Evolutionary conservation across 2,113 vertebrate species (phyloP).

Genomic region (Festucalex cinctus): DNA sequence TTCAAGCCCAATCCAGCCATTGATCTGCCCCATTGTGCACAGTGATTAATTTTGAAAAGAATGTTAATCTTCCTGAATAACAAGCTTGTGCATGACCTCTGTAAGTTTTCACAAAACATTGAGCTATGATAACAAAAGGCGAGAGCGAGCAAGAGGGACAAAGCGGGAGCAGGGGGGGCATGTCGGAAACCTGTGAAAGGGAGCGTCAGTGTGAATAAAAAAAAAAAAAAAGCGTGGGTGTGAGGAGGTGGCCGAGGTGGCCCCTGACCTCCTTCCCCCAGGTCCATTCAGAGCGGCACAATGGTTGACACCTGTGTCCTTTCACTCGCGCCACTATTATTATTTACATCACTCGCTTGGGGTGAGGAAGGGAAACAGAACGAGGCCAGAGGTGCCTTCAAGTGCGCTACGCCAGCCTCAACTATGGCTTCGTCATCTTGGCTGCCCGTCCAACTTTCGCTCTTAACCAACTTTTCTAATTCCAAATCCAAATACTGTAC

Average conservation of each 20-base stretch:
- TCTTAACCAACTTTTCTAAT: slow-evolving; percentile 54
- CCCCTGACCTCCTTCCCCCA: slow-evolving; percentile 59
- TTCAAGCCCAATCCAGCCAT: slow-evolving; percentile 15
- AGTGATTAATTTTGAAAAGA: slow-evolving; percentile 46
- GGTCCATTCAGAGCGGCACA: slow-evolving; percentile 69
- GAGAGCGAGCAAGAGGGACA: slow-evolving; percentile 22
- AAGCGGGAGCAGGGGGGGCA: neutral
- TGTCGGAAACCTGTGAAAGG: slow-evolving; percentile 47
- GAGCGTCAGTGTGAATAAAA: slow-evolving; percentile 54
- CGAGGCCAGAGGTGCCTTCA: slow-evolving; percentile 62
- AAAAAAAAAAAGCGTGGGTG: slow-evolving; percentile 58
- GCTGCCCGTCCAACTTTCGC: slow-evolving; percentile 28
- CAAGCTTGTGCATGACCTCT: slow-evolving; percentile 47
- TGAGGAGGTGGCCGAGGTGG: slow-evolving; percentile 57
- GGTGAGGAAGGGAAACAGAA: slow-evolving; percentile 33
- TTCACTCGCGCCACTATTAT: slow-evolving; percentile 71
- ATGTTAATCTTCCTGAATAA: slow-evolving; percentile 52
- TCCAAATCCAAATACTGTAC: slow-evolving; percentile 38
- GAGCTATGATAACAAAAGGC: slow-evolving; percentile 64
- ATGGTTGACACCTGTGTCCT: slow-evolving; percentile 79
- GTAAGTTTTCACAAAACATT: slow-evolving; percentile 65
- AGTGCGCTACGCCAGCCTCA: slow-evolving; percentile 44
- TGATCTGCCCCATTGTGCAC: slow-evolving; percentile 26
- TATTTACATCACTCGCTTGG: slow-evolving; percentile 68
- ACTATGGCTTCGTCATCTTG: slow-evolving; percentile 17